Evolutionary conservation across 1,140 invertebrate species (phyloP).

Genomic region (Eupeodes corollae): DNA sequence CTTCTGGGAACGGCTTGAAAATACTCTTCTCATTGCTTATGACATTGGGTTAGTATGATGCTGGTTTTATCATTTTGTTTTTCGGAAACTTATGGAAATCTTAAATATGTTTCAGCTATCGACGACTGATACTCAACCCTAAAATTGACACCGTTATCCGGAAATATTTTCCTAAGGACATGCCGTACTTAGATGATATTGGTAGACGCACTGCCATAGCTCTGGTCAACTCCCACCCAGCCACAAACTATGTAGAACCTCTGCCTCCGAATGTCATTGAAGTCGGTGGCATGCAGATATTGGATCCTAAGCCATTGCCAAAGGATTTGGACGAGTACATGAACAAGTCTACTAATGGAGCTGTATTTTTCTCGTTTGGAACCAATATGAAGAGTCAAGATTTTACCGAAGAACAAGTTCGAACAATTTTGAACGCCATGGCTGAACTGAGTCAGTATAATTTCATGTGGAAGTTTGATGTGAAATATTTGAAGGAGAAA

Average conservation of each 20-base stretch:
- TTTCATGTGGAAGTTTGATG: conserved; percentile 34
- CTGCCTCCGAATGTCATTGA: conserved; percentile 42
- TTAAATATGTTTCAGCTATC: neutral
- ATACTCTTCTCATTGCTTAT: conserved; percentile 15
- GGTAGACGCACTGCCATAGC: conserved; percentile 19
- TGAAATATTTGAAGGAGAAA: neutral
- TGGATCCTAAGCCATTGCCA: conserved; percentile 12
- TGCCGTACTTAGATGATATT: neutral
- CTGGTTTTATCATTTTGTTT: too few relatives aligned
- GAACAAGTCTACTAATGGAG: conserved; percentile 19
- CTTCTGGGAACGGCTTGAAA: conserved; percentile 23
- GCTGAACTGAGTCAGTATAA: conserved; percentile 9
- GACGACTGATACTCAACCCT: neutral
- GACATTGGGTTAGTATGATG: conserved; percentile 18
- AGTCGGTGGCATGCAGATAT: conserved; percentile 42
- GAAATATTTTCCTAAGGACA: neutral
- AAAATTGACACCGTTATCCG: neutral
- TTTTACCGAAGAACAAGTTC: neutral
- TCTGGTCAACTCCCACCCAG: conserved; percentile 39
- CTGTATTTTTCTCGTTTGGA: conserved; percentile 28
- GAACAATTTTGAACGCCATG: conserved; percentile 4
- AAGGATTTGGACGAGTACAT: conserved; percentile 19
- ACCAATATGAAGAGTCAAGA: conserved; percentile 9
- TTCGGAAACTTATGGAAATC: neutral
- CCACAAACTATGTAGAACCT: conserved; percentile 35